phyloP scores from a whole-genome alignment of 2,888 invertebrate genomes.

The Parascotia fuliginaria region DNA sequence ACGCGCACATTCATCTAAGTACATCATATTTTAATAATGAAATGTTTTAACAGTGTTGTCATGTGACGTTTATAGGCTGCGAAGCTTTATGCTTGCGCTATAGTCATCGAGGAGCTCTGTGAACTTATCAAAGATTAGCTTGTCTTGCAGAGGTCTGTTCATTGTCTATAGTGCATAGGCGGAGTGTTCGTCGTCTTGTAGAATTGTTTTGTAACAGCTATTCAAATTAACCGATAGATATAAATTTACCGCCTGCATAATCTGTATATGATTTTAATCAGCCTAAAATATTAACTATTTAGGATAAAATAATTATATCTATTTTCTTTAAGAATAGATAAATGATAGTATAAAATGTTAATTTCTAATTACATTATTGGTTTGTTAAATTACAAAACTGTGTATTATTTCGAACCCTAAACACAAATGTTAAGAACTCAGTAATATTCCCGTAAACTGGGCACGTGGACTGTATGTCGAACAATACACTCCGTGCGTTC shows the following conservation, averaged over 20 bases:
- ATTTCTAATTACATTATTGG: conserved; percentile 81
- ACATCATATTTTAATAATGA: conserved; percentile 60
- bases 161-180: conserved; percentile 16
- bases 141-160: conserved; percentile 4
- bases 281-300: conserved; percentile 68
- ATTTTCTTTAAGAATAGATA: conserved; percentile 78
- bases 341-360: conserved; percentile 74
- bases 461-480: too few species aligned
- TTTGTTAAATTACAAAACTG: conserved; percentile 74
- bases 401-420: conserved; percentile 45
- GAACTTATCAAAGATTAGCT: conserved; percentile 11
- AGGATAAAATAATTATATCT: conserved; percentile 63
- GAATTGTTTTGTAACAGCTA: conserved; percentile 65
- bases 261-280: conserved; percentile 69
- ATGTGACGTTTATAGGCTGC: conserved; percentile 36
- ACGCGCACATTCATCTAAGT: conserved; percentile 38
- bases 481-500: too few species aligned
- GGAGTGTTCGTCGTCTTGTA: conserved; percentile 43
- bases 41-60: conserved; percentile 64
- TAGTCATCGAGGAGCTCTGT: conserved; percentile 30
- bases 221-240: conserved; percentile 61
- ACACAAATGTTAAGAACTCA: neutral
- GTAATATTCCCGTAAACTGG: too few species aligned
- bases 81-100: conserved; percentile 18
- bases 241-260: conserved; percentile 74